These are phyloP conservation scores for Dicyrtoma fusca DNA, from an alignment of 2,888 invertebrate species.

Conservation along the genomic window DNA sequence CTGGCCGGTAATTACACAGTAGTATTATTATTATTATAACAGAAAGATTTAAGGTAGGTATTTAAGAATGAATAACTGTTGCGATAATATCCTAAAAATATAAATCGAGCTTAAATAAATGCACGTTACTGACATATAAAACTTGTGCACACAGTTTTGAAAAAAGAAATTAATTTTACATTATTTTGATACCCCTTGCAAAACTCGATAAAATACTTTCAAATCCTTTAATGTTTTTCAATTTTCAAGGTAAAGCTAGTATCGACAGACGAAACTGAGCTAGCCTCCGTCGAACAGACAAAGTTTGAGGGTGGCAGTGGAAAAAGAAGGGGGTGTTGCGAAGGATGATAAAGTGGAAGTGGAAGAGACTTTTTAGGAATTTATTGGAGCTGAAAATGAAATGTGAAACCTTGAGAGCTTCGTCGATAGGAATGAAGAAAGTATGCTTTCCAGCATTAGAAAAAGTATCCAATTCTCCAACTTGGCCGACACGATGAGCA, in stretches of 20 bases:
- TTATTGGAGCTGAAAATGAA: background rate
- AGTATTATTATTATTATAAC: no score
- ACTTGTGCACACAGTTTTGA: no score
- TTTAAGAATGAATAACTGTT: no score
- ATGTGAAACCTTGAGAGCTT: slow-evolving; percentile 76
- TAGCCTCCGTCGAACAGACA: no score
- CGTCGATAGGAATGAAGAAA: slow-evolving; percentile 88
- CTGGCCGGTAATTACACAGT: no score
- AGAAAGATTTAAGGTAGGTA: no score
- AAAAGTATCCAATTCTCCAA: slow-evolving; percentile 74
- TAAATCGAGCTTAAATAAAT: no score
- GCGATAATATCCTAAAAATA: no score
- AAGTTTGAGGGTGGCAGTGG: background rate
- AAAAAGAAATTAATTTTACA: no score
- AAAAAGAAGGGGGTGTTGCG: background rate
- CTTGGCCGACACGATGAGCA: slow-evolving; percentile 73
- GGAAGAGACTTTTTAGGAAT: no score
- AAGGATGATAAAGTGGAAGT: background rate
- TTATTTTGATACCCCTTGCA: no score
- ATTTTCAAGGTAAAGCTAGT: background rate
- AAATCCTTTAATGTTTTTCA: background rate
- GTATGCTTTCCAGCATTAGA: slow-evolving; percentile 79
- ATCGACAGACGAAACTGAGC: background rate
- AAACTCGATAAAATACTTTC: background rate
- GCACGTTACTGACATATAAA: no score